phyloP scores from a whole-genome alignment of 2,888 invertebrate species.

The Thalpophila matura region DNA sequence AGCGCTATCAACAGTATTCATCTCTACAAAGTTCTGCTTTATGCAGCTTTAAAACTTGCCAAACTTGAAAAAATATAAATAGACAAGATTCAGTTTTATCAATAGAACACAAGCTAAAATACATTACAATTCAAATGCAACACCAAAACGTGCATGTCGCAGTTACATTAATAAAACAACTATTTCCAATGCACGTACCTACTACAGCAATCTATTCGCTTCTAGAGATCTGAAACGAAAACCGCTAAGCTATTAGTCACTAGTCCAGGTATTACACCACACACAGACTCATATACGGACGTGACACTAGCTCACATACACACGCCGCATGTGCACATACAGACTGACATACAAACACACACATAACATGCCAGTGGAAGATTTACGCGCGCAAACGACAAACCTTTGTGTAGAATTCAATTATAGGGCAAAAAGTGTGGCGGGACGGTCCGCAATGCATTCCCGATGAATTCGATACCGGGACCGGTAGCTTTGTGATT shows the following conservation, averaged over 20 bases:
- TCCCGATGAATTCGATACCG: constrained; percentile 45
- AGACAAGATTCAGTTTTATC: constrained; percentile 1
- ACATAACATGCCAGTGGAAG: constrained; percentile 19
- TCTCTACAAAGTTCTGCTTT: constrained; percentile 2
- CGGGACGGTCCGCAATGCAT: constrained; percentile 32
- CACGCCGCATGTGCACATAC: background rate
- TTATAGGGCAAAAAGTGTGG: constrained; percentile 50
- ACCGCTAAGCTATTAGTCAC: constrained; percentile 51
- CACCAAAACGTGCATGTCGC: background rate
- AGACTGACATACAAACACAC: background rate
- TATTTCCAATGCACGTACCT: constrained; percentile 14
- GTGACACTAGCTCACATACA: background rate
- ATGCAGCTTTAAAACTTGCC: background rate
- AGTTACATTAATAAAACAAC: constrained; percentile 15
- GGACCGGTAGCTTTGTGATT: constrained; percentile 31
- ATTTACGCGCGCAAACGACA: constrained; percentile 51
- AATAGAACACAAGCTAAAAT: background rate
- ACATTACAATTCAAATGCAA: constrained; percentile 10
- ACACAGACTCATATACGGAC: background rate
- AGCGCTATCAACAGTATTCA: background rate
- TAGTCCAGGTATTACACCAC: constrained; percentile 36
- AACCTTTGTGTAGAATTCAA: constrained; percentile 58
- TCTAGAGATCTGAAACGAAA: constrained; percentile 27
- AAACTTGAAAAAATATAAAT: background rate
- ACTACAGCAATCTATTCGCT: constrained; percentile 35